These are phyloP conservation scores for Natator depressus DNA, from an alignment of 2,113 vertebrate genomes.

Conservation along the genomic window DNA sequence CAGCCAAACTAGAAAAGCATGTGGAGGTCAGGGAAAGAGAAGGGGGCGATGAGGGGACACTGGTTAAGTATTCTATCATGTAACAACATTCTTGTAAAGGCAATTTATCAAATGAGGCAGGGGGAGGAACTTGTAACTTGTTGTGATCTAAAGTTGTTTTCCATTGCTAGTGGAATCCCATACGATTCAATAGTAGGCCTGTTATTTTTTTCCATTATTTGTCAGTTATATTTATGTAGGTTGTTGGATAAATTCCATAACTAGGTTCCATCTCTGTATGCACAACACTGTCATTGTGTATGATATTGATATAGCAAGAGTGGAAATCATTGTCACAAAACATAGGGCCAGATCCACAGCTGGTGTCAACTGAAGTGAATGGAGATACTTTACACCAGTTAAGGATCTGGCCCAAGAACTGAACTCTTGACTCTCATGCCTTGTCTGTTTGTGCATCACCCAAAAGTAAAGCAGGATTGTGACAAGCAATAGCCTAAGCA, in stretches of 20 bases:
- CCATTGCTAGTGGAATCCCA: background rate
- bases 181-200: background rate
- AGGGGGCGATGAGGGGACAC: background rate
- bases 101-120: background rate
- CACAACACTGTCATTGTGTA: background rate
- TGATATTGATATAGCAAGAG: background rate
- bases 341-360: background rate
- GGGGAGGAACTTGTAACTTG: background rate
- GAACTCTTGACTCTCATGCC: background rate
- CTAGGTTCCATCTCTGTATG: background rate
- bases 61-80: background rate
- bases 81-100: background rate
- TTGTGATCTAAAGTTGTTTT: background rate
- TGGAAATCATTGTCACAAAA: background rate
- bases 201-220: background rate
- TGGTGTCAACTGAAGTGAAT: background rate
- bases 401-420: background rate
- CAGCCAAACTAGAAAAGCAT: background rate
- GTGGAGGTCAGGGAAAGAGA: background rate
- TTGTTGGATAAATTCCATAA: constrained; percentile 11
- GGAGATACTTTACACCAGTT: background rate
- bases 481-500: background rate
- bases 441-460: background rate
- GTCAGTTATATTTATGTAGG: background rate
- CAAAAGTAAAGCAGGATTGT: background rate